A percentile compares a stretch with the other conserved stretches of the same genome.
Evolutionary conservation across 2,888 invertebrate species (phyloP).

Genomic region (Luperina testacea): DNA sequence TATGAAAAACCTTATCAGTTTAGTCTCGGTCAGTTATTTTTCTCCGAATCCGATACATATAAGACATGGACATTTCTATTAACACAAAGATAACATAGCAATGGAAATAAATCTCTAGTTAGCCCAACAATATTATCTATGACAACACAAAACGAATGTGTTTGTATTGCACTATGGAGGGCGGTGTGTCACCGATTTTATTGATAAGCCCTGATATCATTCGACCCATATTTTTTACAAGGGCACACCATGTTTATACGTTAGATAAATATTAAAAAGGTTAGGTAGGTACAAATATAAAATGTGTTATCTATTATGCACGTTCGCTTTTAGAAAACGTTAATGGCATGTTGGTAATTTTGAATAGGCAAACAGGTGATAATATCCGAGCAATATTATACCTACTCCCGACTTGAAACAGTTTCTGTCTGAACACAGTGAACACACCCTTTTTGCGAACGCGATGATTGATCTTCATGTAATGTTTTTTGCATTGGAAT

Average conservation of each 20-base stretch:
- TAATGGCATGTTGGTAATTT: slow-evolving; percentile 24
- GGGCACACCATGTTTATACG: slow-evolving; percentile 51
- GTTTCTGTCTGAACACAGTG: background rate
- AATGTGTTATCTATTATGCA: slow-evolving; percentile 5
- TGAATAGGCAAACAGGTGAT: slow-evolving; percentile 19
- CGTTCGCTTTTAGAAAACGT: slow-evolving; percentile 17
- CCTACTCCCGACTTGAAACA: background rate
- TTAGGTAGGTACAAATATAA: slow-evolving; percentile 20
- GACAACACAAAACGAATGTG: slow-evolving; percentile 48
- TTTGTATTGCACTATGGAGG: slow-evolving; percentile 54
- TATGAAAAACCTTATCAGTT: background rate
- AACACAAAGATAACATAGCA: slow-evolving; percentile 20
- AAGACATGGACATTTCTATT: slow-evolving; percentile 28
- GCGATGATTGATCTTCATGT: background rate
- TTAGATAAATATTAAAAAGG: slow-evolving; percentile 46
- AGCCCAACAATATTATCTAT: slow-evolving; percentile 60
- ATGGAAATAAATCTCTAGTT: slow-evolving; percentile 36
- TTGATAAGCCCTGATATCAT: slow-evolving; percentile 66
- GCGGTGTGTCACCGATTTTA: slow-evolving; percentile 50
- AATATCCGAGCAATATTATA: background rate
- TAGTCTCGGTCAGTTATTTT: slow-evolving; percentile 15
- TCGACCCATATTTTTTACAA: slow-evolving; percentile 72
- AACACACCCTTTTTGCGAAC: background rate
- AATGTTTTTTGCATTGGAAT: background rate
- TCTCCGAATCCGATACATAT: slow-evolving; percentile 10